phyloP scores from a whole-genome alignment of 1,140 invertebrate genomes.

The Polyergus mexicanus region DNA sequence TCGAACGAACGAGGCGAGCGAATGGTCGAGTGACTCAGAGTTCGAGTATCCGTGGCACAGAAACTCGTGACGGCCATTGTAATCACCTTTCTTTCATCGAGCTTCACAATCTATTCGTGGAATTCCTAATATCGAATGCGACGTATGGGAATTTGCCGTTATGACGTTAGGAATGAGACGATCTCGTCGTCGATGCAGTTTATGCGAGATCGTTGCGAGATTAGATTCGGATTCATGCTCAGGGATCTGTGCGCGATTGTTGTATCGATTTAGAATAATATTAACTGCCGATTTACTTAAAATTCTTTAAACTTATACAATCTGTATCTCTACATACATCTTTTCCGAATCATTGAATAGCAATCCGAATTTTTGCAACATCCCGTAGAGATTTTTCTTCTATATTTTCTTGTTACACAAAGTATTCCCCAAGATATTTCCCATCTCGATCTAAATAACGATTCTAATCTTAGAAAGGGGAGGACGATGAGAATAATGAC shows the following conservation, averaged over 20 bases:
- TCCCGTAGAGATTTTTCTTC: not conserved
- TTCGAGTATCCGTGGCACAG: slow-evolving; percentile 69
- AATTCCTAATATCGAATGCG: slow-evolving; percentile 28
- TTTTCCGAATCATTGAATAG: not conserved
- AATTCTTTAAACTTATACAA: not conserved
- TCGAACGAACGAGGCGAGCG: slow-evolving; percentile 32
- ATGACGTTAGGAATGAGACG: slow-evolving; percentile 8
- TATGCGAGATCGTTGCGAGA: slow-evolving; percentile 9
- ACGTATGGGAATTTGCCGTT: slow-evolving; percentile 3
- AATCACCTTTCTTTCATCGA: slow-evolving; percentile 52
- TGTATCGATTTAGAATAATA: not conserved
- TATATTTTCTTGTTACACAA: not conserved
- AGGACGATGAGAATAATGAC: not conserved
- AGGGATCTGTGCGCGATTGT: not conserved
- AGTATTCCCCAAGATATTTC: not conserved
- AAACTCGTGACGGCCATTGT: slow-evolving; percentile 57
- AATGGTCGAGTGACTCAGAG: slow-evolving; percentile 65
- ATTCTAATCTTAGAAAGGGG: slow-evolving; percentile 1
- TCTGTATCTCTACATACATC: not conserved
- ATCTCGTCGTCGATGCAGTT: not conserved
- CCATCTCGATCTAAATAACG: slow-evolving; percentile 29
- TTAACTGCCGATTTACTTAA: not conserved
- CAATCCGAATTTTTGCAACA: not conserved
- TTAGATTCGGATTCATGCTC: not conserved
- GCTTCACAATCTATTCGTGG: slow-evolving; percentile 36